These are phyloP conservation scores for Actinostola sp. DNA, from an alignment of 92 coral and sea anemone species.

Conservation along the genomic window DNA sequence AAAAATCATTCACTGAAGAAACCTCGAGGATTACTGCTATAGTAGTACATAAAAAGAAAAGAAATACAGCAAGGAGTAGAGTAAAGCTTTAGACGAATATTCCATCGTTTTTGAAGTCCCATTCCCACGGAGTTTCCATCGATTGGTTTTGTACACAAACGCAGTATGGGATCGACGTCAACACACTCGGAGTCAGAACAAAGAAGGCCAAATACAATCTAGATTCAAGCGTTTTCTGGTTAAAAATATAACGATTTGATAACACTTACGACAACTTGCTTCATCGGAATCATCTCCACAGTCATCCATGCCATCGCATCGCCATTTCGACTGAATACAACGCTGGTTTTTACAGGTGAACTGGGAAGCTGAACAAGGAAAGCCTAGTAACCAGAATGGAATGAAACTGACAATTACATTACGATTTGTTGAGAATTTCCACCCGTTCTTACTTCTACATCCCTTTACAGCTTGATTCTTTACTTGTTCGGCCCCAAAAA, in stretches of 20 bases:
- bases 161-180: not conserved
- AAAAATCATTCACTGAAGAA: no score
- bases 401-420: no score
- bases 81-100: not conserved
- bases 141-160: not conserved
- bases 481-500: no score
- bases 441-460: no score
- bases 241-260: not conserved
- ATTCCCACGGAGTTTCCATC: not conserved
- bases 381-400: constrained; percentile 53
- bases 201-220: not conserved
- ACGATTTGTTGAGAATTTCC: no score
- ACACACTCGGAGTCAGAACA: not conserved
- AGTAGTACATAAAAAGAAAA: no score
- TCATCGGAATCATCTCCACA: constrained; percentile 91
- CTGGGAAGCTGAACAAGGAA: constrained; percentile 52
- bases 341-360: constrained; percentile 57
- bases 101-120: no score
- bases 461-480: no score
- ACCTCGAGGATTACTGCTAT: no score
- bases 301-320: constrained; percentile 79
- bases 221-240: not conserved
- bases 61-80: no score
- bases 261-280: constrained; percentile 69
- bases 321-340: constrained; percentile 79